Percentiles rank a stretch among this genome's conserved stretches.
Conservation (phyloP, 2,797 vertebrate species). For the Microctenopoma steveboyesi region DNA sequence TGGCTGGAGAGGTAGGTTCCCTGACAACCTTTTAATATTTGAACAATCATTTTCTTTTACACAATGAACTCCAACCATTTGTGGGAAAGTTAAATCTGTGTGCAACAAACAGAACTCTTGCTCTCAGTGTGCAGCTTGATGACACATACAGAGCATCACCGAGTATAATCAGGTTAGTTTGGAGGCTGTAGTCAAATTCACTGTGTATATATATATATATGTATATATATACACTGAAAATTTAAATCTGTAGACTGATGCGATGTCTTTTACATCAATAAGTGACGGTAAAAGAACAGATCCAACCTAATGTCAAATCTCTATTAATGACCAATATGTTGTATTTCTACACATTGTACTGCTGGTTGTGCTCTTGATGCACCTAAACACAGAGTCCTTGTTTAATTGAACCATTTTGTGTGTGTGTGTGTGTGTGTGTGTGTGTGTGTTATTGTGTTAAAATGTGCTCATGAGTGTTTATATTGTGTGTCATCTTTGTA, state of each 20-base stretch:
- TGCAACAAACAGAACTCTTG: background rate
- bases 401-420: conserved; percentile 8
- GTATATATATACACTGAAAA: no score
- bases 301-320: background rate
- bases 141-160: background rate
- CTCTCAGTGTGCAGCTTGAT: background rate
- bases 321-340: background rate
- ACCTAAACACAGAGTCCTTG: background rate
- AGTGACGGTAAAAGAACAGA: background rate
- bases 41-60: background rate
- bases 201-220: no score
- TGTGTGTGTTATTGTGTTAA: conserved; percentile 16
- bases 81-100: background rate
- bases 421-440: conserved; percentile 23
- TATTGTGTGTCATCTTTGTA: conserved; percentile 1
- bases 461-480: conserved; percentile 2
- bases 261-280: background rate
- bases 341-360: background rate
- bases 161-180: background rate
- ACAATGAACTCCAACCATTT: background rate
- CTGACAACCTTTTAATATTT: conserved; percentile 1
- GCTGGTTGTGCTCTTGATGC: background rate
- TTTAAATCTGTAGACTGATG: background rate
- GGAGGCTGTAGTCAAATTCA: background rate
- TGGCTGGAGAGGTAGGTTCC: conserved; percentile 92